These are phyloP conservation scores for Atta colombica DNA, from an alignment of 1,140 invertebrate species.

Conservation along the genomic window DNA sequence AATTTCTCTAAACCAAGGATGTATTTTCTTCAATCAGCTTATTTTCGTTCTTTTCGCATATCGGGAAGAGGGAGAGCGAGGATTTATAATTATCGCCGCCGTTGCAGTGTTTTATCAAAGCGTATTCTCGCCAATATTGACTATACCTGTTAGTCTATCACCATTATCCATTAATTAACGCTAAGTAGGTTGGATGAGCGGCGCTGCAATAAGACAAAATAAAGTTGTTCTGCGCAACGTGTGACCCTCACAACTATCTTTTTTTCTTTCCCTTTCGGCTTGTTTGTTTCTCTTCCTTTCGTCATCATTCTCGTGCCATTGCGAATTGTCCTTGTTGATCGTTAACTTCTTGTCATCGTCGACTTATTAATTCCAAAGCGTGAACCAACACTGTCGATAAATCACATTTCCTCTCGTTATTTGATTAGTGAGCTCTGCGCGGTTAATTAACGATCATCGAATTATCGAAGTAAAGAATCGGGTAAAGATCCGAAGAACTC, in stretches of 20 bases:
- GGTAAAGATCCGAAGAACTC: constrained; percentile 14
- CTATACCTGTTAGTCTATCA: constrained; percentile 16
- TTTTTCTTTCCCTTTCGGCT: neutral
- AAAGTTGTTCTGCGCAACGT: constrained; percentile 31
- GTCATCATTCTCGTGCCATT: constrained; percentile 26
- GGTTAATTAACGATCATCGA: constrained; percentile 65
- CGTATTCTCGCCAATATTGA: constrained; percentile 47
- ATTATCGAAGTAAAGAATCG: constrained; percentile 41
- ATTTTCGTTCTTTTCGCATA: constrained; percentile 21
- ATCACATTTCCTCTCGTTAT: constrained; percentile 66
- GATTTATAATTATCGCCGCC: constrained; percentile 53
- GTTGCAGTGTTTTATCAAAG: constrained; percentile 52
- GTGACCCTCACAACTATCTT: neutral
- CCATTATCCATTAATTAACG: constrained; percentile 55
- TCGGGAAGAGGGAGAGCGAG: neutral
- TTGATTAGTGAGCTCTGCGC: constrained; percentile 60
- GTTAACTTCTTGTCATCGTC: constrained; percentile 40
- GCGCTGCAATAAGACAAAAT: neutral
- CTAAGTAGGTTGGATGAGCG: constrained; percentile 51
- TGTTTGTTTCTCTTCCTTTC: neutral
- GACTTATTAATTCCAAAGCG: constrained; percentile 60
- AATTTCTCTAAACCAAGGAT: constrained; percentile 29
- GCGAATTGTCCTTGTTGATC: constrained; percentile 42
- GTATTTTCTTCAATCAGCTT: neutral
- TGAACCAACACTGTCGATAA: constrained; percentile 47